Percentiles rank a stretch among this genome's conserved stretches.
phyloP scores from a whole-genome alignment of 23 tunicate species.

The Diplosoma virens region DNA sequence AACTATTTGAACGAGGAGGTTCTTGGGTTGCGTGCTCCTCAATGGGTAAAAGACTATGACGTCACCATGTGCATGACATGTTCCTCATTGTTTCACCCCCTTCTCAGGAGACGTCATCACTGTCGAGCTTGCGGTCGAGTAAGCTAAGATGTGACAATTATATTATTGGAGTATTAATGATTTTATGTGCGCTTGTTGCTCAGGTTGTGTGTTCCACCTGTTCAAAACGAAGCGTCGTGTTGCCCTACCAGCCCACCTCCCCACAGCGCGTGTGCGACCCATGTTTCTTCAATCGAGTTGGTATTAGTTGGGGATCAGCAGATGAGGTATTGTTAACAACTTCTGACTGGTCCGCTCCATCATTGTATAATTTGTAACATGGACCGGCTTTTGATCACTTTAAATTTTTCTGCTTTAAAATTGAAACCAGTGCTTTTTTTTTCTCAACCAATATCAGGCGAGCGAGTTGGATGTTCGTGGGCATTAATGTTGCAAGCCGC shows the following conservation, averaged over 20 bases:
- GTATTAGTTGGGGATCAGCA: too few species aligned
- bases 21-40: constrained; percentile 55
- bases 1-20: constrained; percentile 38
- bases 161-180: not conserved
- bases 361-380: too few species aligned
- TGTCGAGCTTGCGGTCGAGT: constrained; percentile 77
- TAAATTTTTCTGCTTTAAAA: too few species aligned
- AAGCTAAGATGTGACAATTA: not conserved
- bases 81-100: constrained; percentile 35
- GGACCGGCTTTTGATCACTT: too few species aligned
- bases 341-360: too few species aligned
- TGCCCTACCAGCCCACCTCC: constrained; percentile 18
- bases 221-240: constrained; percentile 19
- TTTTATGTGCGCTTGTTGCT: not conserved
- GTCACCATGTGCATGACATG: constrained; percentile 77
- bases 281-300: constrained; percentile 17
- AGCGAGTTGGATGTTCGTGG: too few species aligned
- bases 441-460: too few species aligned
- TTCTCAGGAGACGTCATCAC: constrained; percentile 57
- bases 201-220: constrained; percentile 49
- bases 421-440: too few species aligned
- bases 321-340: too few species aligned
- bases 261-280: constrained; percentile 44
- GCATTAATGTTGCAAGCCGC: too few species aligned
- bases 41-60: constrained; percentile 70